Evolutionary conservation across 1,140 invertebrate species (phyloP), one percentile per base, ranked within the genome.

Genomic region (Globodera rostochiensis): DNA sequence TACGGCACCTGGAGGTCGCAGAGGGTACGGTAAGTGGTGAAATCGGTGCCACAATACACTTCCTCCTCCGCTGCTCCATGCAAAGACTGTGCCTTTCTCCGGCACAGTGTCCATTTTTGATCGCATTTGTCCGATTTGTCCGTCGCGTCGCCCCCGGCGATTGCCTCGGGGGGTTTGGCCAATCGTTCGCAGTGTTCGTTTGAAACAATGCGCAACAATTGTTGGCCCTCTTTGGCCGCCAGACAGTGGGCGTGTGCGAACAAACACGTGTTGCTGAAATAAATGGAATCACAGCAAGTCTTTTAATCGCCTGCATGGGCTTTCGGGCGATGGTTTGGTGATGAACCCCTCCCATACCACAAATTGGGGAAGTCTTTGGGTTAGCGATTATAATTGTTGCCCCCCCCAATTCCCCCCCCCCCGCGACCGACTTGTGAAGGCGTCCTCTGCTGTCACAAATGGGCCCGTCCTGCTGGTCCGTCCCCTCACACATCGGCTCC

Each of bases 41-140:
- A 89, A 74, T 88, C 87, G 57, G 85, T 80, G n/a, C 81, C 87
- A 82, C 87, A 88, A 57, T 89, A 79, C 13, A 82, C 80, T 71
- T 89, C 81, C 21, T 89, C 81, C 21, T 79, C 46, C 76, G 71
- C 49, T 69, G 71, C 49, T 69, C 80, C 9, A 67, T 76, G 70
- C 66, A 71, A 64, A 67, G 69, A 13, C 69, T 49, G 25, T 67
- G 73, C 64, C 9, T 75, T 53, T 64, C 64, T 45, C 21, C 47
- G 21, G 66, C 77, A 76, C 25, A 64, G 15, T 57, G 66, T 45
- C 19, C 19, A 53, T 21, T 60, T 76, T 57, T 57, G 47, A 15
- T 76, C 47, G 45, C 46, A 57, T 76, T 76, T 49, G 15, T 47
- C 66, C 13, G 47, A 79, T 79, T 79, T 64, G 57, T n/a, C 47